Conservation (phyloP, 2,888 invertebrate species). For the Byasa hedistus region DNA sequence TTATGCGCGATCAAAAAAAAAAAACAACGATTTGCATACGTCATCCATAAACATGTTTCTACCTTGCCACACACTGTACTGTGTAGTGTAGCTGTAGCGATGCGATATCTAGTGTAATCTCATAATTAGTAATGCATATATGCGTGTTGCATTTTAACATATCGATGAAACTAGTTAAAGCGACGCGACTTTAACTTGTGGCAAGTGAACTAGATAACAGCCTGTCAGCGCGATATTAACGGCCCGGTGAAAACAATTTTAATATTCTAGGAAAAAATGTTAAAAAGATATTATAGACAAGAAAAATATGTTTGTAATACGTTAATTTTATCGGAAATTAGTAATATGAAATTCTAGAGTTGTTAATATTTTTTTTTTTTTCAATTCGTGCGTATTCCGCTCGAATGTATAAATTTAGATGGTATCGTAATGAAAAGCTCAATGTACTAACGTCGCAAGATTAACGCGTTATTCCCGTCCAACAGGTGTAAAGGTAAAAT, state of each 20-base stretch:
- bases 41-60: slow-evolving; percentile 21
- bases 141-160: slow-evolving; percentile 43
- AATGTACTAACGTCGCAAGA: slow-evolving; percentile 1
- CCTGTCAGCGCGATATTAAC: slow-evolving; percentile 26
- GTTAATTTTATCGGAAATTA: no score
- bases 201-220: slow-evolving; percentile 41
- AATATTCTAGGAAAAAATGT: background rate
- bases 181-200: slow-evolving; percentile 31
- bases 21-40: slow-evolving; percentile 6
- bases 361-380: no score
- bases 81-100: slow-evolving; percentile 11
- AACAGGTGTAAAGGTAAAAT: slow-evolving; percentile 24
- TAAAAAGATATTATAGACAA: no score
- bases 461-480: slow-evolving; percentile 8
- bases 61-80: slow-evolving; percentile 9
- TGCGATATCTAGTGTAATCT: slow-evolving; percentile 33
- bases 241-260: background rate
- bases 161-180: slow-evolving; percentile 34
- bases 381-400: background rate
- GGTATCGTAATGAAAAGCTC: slow-evolving; percentile 11
- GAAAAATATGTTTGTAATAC: no score
- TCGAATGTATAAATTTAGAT: slow-evolving; percentile 27
- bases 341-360: no score
- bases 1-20: slow-evolving; percentile 12
- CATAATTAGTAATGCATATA: slow-evolving; percentile 46